phyloP scores from a whole-genome alignment of 2,113 vertebrate species.

The Mystacornis crossleyi region DNA sequence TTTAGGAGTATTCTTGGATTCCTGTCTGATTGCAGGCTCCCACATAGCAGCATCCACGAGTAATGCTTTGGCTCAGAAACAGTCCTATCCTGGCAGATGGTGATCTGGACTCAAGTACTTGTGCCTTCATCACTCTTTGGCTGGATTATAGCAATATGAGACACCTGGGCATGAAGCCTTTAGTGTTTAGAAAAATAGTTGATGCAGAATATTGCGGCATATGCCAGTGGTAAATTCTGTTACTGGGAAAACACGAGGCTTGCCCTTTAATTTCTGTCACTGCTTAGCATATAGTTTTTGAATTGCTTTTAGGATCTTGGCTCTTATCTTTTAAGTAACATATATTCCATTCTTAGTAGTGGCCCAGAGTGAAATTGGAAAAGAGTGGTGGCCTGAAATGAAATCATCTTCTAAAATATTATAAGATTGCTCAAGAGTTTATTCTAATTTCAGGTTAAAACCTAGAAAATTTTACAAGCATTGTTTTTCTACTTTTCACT shows the following conservation, averaged over 20 bases:
- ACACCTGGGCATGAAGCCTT: slow-evolving; percentile 48
- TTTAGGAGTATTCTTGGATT: background rate
- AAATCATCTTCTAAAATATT: background rate
- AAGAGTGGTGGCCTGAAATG: background rate
- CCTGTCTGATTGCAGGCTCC: background rate
- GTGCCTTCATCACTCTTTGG: slow-evolving; percentile 50
- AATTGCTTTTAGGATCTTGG: background rate
- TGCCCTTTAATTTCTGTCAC: background rate
- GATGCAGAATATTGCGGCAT: background rate
- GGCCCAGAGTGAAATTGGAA: background rate
- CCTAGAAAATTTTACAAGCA: background rate
- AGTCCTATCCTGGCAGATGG: slow-evolving; percentile 1
- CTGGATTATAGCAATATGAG: slow-evolving; percentile 34
- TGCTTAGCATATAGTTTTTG: background rate
- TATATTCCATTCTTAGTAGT: background rate
- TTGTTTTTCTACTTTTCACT: background rate
- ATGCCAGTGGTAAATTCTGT: background rate
- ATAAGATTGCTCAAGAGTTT: background rate
- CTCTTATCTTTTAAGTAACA: background rate
- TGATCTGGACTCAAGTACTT: background rate
- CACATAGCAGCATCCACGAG: slow-evolving; percentile 31
- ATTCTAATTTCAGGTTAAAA: background rate
- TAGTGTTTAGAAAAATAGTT: slow-evolving; percentile 5
- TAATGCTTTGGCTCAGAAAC: slow-evolving; percentile 32
- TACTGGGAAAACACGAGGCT: background rate